phyloP scores from a whole-genome alignment of 2,797 vertebrate genomes.

The Protosalanx chinensis region DNA sequence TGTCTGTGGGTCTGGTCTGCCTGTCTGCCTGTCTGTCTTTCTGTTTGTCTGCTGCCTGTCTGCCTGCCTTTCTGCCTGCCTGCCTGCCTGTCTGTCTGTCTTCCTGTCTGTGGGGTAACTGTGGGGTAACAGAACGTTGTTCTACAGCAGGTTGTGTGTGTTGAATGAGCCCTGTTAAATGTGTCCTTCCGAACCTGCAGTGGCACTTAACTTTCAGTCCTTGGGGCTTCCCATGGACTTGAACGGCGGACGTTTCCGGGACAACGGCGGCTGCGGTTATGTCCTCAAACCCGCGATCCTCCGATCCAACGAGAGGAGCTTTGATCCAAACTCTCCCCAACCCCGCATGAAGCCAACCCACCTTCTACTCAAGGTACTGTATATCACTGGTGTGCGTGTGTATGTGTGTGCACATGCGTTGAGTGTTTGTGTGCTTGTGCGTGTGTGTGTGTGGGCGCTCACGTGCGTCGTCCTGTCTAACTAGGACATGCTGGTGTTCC shows the following conservation, averaged over 20 bases:
- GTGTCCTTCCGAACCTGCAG: constrained; percentile 56
- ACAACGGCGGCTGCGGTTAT: constrained; percentile 87
- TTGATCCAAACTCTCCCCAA: constrained; percentile 62
- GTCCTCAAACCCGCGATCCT: constrained; percentile 80
- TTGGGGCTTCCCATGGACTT: constrained; percentile 79
- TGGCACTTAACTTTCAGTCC: constrained; percentile 90
- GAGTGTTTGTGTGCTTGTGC: constrained; percentile 9
- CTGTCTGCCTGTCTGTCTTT: constrained; percentile 30
- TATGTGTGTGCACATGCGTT: background rate
- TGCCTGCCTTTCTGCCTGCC: background rate
- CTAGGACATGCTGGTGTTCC: background rate
- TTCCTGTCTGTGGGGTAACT: background rate
- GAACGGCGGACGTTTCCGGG: constrained; percentile 83
- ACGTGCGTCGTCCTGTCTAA: too few relatives aligned
- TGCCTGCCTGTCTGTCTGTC: background rate
- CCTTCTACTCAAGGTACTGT: constrained; percentile 82
- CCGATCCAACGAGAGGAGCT: constrained; percentile 56
- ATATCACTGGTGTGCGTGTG: constrained; percentile 35
- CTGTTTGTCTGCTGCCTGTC: background rate
- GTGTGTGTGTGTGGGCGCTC: background rate
- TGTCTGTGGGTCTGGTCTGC: constrained; percentile 31
- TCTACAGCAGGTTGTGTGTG: background rate
- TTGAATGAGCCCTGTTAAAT: background rate
- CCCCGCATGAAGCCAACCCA: constrained; percentile 55
- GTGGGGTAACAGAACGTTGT: background rate